Percentiles rank a stretch among this genome's conserved stretches.
These are phyloP conservation scores for Solea senegalensis DNA, from an alignment of 2,113 vertebrate genomes.

Conservation along the genomic window DNA sequence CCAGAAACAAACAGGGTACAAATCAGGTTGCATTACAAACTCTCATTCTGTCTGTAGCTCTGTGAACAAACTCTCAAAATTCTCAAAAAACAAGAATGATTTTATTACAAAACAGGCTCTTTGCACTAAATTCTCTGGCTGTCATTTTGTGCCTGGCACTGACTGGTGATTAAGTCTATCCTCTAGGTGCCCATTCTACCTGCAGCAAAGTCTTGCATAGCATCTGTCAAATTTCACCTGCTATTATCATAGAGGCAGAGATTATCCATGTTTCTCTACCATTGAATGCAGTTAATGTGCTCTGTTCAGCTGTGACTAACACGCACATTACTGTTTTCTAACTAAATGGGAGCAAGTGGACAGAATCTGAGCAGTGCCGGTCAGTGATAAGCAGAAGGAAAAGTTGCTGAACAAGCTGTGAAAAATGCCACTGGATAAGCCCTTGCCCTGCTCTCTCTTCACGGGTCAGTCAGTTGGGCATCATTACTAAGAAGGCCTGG, in stretches of 20 bases:
- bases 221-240: slow-evolving; percentile 27
- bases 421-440: neutral
- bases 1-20: neutral
- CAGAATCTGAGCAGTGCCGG: neutral
- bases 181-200: slow-evolving; percentile 11
- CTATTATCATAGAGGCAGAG: neutral
- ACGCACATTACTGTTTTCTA: neutral
- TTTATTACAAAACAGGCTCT: neutral
- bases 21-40: neutral
- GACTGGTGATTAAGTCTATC: slow-evolving; percentile 4
- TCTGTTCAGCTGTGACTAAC: neutral
- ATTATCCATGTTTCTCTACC: slow-evolving; percentile 6
- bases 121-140: slow-evolving; percentile 12
- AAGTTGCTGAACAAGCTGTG: neutral
- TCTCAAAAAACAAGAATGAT: neutral
- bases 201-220: slow-evolving; percentile 11
- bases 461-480: slow-evolving; percentile 31
- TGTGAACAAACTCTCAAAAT: neutral
- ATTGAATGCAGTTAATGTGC: neutral
- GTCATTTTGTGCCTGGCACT: slow-evolving; percentile 10
- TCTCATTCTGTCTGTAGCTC: neutral
- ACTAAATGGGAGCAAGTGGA: neutral
- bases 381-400: neutral
- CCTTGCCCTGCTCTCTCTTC: slow-evolving; percentile 27
- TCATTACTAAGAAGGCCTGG: slow-evolving; percentile 37